Base-by-base conservation (phyloP, 2,113 vertebrate species). In the Psettodes erumei region DNA sequence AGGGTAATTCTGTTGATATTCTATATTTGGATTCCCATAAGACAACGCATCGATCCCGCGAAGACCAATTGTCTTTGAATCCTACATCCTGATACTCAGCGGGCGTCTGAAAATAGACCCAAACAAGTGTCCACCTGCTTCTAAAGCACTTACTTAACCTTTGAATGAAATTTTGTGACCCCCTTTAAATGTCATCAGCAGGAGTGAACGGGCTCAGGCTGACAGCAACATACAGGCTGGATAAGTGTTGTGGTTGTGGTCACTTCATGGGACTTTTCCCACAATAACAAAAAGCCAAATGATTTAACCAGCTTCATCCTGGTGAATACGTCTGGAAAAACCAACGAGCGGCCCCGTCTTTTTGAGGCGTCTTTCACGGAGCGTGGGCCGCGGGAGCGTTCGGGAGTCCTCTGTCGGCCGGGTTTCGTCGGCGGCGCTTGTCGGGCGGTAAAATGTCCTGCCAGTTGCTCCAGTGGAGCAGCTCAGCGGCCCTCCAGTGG, bases 401-500 rank as follows among this genome's bases (percentile, higher is more conserved):
- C 45, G 27, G 54, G 33, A 6, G 30, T 68, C n/a, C n/a, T 15
- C 19, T 70, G 66, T 51, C 18, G n/a, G 27, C 60, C n/a, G n/a
- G 72, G 30, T 45, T 60, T 56, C 53, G 47, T 59, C 21, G 0
- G n/a, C 21, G 28, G n/a, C 45, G 30, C 43, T 18, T 50, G 68
- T 33, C 25, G 15, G 60, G 54, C 45, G 71, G 70, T 67, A 33
- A 66, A 84, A 75, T 72, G 58, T 67, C 64, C 48, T 71, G 62
- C 72, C 68, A 67, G 37, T 67, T 67, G 65, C 60, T 81, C 51
- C 55, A 77, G 63, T 68, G 50, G 48, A 72, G 67, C 64, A 35
- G 70, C 42, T 61, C 63, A 23, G 56, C 62, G 48, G 54, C 59
- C 25, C 25, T 6, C n/a, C 13, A 37, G 10, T 33, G 30, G 71